Evolutionary conservation across 1,140 invertebrate genomes (phyloP), one percentile per base, ranked within the genome.

Genomic region (Caenorhabditis latens): DNA sequence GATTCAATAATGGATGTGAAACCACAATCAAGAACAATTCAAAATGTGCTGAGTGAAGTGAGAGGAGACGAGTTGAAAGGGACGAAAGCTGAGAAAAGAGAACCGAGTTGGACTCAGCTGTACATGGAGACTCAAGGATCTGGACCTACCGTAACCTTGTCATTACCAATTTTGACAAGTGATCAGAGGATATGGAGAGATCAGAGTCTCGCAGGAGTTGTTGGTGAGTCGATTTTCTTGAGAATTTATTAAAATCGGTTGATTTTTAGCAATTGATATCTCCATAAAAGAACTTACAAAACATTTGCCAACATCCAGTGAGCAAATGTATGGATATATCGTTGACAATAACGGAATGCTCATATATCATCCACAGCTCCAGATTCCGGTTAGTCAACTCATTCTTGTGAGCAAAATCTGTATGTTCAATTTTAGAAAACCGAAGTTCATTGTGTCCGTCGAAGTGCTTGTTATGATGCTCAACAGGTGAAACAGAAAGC

Each of bases 311-410:
- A 85, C 71, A 19, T 79, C 71, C 43, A 79, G 86, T 53, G 90
- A 90, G 32, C 86, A 90, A 46, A 71, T 90, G 19, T 90, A 91
- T 79, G 86, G 86, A 13, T 92, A 93, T 86, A 71, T 92, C 32
- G 86, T 92, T 19, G 91, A 92, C 67, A 91, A 92, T 86, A 92
- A 92, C 83, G 91, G 91, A 86, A 89, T 92, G 57, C 88, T 92
- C 13, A 85, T 92, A 58, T 92, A 88, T 75, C 91, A 92, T 89
- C 91, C 91, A 24, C 86, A 85, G 21, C 85, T 88, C 13, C 86
- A 84, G n/a, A 79, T 89, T 58, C 91, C 91, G 11, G 89, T 90
- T 63, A 84, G 86, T 79, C 50, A 19, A 8, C 84, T n/a, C 2
- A 65, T 84, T 61, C 40, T 21, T 4, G 21, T 58, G 57, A 58